Conservation (phyloP, 2,888 invertebrate species). For the Caenorhabditis becei region DNA sequence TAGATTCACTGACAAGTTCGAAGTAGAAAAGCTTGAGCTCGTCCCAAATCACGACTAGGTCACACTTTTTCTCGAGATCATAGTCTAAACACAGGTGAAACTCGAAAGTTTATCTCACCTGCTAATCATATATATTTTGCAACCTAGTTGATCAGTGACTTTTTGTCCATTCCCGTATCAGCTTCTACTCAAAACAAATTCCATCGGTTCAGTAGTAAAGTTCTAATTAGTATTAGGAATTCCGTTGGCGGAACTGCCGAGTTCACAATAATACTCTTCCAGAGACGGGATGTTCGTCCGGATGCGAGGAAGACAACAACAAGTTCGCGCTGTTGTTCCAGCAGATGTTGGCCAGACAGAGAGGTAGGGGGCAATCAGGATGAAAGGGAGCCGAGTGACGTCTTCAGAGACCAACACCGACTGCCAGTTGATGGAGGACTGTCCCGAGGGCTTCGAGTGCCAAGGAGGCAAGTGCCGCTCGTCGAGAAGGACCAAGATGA, state of each 20-base stretch:
- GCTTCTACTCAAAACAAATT: not conserved
- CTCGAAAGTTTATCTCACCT: no score
- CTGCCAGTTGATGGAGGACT: conserved; percentile 41
- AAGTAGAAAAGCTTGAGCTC: no score
- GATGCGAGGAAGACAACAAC: conserved; percentile 41
- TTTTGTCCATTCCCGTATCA: no score
- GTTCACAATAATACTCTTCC: conserved; percentile 18
- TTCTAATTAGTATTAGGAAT: not conserved
- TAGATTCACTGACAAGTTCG: no score
- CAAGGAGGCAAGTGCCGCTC: conserved; percentile 39
- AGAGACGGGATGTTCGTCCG: conserved; percentile 21
- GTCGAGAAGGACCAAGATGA: conserved; percentile 43
- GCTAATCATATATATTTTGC: no score
- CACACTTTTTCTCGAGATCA: no score
- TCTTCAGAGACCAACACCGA: conserved; percentile 32
- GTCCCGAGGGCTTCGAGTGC: conserved; percentile 45
- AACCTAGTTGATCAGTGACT: no score
- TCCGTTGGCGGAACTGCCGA: not conserved
- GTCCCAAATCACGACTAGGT: no score
- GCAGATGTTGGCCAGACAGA: conserved; percentile 46
- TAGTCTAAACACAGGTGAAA: no score
- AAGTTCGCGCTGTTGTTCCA: conserved; percentile 55
- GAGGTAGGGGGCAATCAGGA: conserved; percentile 27
- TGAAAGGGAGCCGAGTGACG: conserved; percentile 1
- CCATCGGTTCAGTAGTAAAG: not conserved